Evolutionary conservation across 2,797 vertebrate genomes (phyloP), one percentile per base, ranked within the genome.

Genomic region (Odontamblyopus lacepedii): DNA sequence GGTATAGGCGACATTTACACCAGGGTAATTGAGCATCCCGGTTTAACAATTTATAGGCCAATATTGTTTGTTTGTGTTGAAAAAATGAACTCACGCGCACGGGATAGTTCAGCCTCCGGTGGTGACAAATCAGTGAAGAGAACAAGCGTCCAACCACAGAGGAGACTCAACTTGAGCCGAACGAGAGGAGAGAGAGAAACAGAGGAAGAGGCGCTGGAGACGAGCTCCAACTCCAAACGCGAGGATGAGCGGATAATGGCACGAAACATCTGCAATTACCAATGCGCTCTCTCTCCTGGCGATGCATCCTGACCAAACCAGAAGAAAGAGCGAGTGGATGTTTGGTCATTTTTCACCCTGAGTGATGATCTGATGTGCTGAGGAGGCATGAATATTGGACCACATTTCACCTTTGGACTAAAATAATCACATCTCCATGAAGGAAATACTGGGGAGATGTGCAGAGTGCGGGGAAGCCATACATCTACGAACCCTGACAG

Each of bases 221-320:
- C 79, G 85, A 78, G 85, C 85, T 90, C 75, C 85, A 92, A 90
- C 88, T 92, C 90, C 74, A 84, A 86, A 86, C 81, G 84, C 87
- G 89, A 88, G 73, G 80, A 86, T 87, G 85, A 83, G 67, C 74
- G 82, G 78, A 88, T 84, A 78, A 90, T 85, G 82, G 77, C 65
- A 77, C 78, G 83, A 85, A 89, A 78, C 66, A 79, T 76, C 82
- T 60, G 77, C 78, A 86, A 77, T 85, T 72, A 80, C 72, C 70
- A 73, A 53, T 81, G 80, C 77, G 53, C 69, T 53, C 81, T 67
- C 32, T 79, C 79, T 84, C 64, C 64, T 53, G 70, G 74, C 66
- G 83, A 89, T 85, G 83, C 80, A 73, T 80, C 79, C 69, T 82
- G 79, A 77, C 78, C 35, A 71, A 80, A 65, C 16, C 15, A 71